Conservation (phyloP, 2,797 vertebrate genomes). For the Tauraco hartlaubi region DNA sequence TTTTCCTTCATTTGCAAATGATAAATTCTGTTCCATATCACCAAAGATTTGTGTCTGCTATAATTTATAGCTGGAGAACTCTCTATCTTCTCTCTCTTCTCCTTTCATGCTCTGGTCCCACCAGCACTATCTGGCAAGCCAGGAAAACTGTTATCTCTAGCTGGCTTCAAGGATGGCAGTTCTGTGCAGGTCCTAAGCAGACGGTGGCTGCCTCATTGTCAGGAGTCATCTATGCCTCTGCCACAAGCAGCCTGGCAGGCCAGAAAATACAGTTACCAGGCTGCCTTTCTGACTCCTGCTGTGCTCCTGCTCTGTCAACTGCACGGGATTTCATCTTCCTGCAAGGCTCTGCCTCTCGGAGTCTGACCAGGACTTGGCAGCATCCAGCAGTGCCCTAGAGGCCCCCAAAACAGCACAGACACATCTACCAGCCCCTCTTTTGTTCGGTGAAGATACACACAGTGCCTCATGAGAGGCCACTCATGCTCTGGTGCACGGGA, state of each 20-base stretch:
- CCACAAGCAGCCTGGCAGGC: neutral
- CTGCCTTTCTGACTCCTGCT: neutral
- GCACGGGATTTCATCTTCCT: neutral
- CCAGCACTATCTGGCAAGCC: neutral
- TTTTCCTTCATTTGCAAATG: neutral
- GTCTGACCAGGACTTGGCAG: neutral
- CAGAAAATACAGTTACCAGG: neutral
- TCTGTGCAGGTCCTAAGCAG: neutral
- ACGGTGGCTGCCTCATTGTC: neutral
- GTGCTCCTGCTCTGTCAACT: neutral
- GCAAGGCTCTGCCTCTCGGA: neutral
- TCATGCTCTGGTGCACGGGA: neutral
- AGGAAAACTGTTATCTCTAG: neutral
- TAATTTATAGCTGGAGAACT: neutral
- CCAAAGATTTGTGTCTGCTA: neutral
- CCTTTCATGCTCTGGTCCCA: neutral
- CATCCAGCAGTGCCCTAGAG: neutral
- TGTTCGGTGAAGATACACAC: neutral
- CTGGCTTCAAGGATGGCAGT: neutral
- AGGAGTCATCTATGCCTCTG: neutral
- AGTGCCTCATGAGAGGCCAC: neutral
- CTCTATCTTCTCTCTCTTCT: neutral
- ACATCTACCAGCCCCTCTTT: neutral
- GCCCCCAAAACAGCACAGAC: neutral
- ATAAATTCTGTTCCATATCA: neutral